Evolutionary conservation across 2,113 vertebrate species (phyloP), one percentile per base, ranked within the genome.

Genomic region (Scalopus aquaticus): DNA sequence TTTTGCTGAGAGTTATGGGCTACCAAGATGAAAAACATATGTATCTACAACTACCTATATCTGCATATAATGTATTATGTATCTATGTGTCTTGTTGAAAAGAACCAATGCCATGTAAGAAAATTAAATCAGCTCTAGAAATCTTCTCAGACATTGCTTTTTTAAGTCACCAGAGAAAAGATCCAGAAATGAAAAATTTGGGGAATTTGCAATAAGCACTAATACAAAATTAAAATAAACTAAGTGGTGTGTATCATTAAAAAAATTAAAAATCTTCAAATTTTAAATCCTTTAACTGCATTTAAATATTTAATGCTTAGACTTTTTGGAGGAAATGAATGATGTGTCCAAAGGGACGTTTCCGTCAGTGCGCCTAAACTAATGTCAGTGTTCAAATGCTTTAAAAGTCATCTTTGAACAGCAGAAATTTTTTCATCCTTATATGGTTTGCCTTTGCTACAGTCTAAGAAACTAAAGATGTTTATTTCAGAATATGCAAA

Each of bases 301-400:
- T 30, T 88, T 93, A 97, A 92, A 79, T 91, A 93, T 80, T 93
- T 88, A 80, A 96, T 76, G n/a, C 26, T 74, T 44, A 87, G n/a
- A 32, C 6, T 80, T 22, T 67, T 39, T 54, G 24, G 51, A 84
- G 72, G 35, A 92, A 90, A 85, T 24, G 17, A 35, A 77, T 56
- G 42, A 17, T 42, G 56, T 78, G 60, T 90, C 67, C 12, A 56
- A 62, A 73, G 85, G 17, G 15, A 28, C 49, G 12, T 11, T 76
- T 95, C 28, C 51, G 65, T 44, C 64, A 78, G 3, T 60, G 32
- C 28, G 88, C 35, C 64, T 93, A 30, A 96, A 44, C 32, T 67
- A 88, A 73, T 46, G 26, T 54, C 35, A 70, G n/a, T 73, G 81
- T 79, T 84, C 84, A 51, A 88, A 94, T 81, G 22, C 51, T 80